Percentiles rank a stretch among this genome's conserved stretches.
Conservation (phyloP, 2,888 invertebrate species). For the Polydrusus pterygomalis region DNA sequence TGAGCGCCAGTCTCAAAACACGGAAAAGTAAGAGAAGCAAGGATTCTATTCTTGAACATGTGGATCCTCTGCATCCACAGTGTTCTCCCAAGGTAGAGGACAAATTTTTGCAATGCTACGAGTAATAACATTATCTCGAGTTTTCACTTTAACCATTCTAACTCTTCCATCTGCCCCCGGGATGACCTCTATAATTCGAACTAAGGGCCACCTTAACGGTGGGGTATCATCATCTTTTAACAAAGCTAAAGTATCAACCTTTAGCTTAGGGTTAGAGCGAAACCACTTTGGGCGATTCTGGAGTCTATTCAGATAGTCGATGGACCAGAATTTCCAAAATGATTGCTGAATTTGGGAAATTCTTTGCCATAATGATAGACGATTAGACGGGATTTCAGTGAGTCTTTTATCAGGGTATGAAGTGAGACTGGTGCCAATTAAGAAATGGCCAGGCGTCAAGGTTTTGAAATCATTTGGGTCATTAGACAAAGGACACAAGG, state of each 20-base stretch:
- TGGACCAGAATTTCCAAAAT: conserved; percentile 47
- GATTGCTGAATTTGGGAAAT: conserved; percentile 34
- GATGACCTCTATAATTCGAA: conserved; percentile 28
- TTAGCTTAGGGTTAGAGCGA: conserved; percentile 25
- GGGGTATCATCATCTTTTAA: conserved; percentile 40
- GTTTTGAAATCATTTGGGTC: conserved; percentile 34
- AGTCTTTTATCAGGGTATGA: conserved; percentile 36
- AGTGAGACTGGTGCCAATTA: conserved; percentile 34
- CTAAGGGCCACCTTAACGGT: conserved; percentile 31
- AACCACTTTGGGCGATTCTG: conserved; percentile 49
- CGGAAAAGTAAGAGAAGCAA: not conserved
- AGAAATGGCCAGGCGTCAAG: too few species aligned
- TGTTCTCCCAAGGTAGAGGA: conserved; percentile 17
- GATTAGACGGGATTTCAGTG: conserved; percentile 26
- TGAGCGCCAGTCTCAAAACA: conserved; percentile 6
- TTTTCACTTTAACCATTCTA: conserved; percentile 30
- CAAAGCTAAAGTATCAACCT: conserved; percentile 11
- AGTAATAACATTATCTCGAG: conserved; percentile 27
- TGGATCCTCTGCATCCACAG: not conserved
- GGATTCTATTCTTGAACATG: not conserved
- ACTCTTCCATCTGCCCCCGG: conserved; percentile 32
- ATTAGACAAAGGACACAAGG: conserved; percentile 35
- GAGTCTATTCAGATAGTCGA: conserved; percentile 40
- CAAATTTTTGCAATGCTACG: conserved; percentile 22
- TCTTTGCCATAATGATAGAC: conserved; percentile 32